Evolutionary conservation across 2,113 vertebrate species (phyloP), one percentile per base, ranked within the genome.

Genomic region (Bubo bubo): DNA sequence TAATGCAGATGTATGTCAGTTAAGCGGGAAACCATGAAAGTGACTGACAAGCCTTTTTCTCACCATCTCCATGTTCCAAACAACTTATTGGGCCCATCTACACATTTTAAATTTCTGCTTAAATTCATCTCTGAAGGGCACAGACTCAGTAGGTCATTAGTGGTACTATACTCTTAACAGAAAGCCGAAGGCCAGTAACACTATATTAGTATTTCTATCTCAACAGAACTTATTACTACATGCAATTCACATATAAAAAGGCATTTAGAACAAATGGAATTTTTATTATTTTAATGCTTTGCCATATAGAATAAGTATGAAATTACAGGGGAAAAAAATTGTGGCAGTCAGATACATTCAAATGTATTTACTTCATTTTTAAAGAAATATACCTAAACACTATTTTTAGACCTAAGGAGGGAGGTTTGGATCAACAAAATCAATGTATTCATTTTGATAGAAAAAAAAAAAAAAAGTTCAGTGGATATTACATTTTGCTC

Each of bases 41-140:
- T 16, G 80, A 75, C 34, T 92, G 79, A 64, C 55, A 94, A 88
- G 74, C 26, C 90, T 93, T 90, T 95, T 98, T 94, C 45, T 95
- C 63, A 88, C 37, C 2, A 58, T 66, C n/a, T 66, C 23, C 28
- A 30, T 0, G 21, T 79, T 93, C 49, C 60, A 79, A 96, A 70
- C 21, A 92, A 34, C 20, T 95, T 93, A 88, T 63, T 74, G 28
- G 85, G 49, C n/a, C 53, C 39, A 75, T 84, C 53, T 71, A 72
- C 67, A 79, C 1, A 4, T 89, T 94, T 95, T 63, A 92, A 96
- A 88, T 93, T 97, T 86, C 73, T 94, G 8, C 47, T 94, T 4
- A 95, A 55, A 74, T 88, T 95, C 5, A 13, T 58, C 34, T 95
- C 39, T 86, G 82, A 96, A 88, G 74, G 49, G 72, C 7, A 91